Evolutionary conservation across 2,797 vertebrate species (phyloP).

Genomic region (Pempheris klunzingeri): DNA sequence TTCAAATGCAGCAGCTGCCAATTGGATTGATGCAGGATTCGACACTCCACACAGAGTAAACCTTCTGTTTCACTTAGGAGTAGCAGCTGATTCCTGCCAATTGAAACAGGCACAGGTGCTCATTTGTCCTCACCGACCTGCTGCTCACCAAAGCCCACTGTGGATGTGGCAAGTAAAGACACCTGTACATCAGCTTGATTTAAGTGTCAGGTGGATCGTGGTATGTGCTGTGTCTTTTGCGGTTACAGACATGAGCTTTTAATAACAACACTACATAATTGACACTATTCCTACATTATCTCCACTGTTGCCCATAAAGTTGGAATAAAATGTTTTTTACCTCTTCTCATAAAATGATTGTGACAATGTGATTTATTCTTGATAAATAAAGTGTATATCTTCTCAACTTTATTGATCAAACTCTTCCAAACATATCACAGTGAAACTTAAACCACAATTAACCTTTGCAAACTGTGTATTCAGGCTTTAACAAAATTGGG

Average conservation of each 20-base stretch:
- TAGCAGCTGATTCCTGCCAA: conserved; percentile 62
- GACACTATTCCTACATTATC: background rate
- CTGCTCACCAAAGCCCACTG: conserved; percentile 35
- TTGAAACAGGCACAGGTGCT: conserved; percentile 63
- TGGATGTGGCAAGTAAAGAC: conserved; percentile 36
- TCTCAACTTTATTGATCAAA: too few species aligned
- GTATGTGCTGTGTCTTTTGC: conserved; percentile 27
- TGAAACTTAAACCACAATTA: too few species aligned
- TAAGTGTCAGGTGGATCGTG: conserved; percentile 7
- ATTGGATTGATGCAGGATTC: conserved; percentile 66
- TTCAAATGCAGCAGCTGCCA: conserved; percentile 71
- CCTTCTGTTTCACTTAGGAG: conserved; percentile 58
- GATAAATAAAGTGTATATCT: too few species aligned
- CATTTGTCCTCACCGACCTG: conserved; percentile 44
- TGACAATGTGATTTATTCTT: too few species aligned
- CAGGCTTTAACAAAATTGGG: too few species aligned
- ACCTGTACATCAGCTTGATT: conserved; percentile 40
- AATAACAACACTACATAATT: background rate
- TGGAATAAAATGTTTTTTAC: too few species aligned
- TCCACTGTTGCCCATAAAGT: too few species aligned
- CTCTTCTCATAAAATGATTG: too few species aligned
- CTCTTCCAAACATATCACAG: too few species aligned
- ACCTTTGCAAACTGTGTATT: too few species aligned
- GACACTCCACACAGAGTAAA: conserved; percentile 53
- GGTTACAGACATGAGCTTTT: conserved; percentile 18